Conservation (phyloP, 2,888 invertebrate species). For the Lasioglossum malachurum region DNA sequence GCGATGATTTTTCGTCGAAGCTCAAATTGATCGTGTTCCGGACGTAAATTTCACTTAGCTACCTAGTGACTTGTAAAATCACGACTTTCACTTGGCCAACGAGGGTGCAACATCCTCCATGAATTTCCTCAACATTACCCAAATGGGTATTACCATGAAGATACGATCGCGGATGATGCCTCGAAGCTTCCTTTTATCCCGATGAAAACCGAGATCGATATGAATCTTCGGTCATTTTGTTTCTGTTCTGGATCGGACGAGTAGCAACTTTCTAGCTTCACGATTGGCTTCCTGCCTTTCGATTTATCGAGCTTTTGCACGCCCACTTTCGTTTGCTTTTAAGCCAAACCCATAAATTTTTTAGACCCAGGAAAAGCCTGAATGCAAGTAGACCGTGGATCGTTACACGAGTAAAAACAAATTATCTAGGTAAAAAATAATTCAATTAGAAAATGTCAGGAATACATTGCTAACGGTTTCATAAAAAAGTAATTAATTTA, state of each 20-base stretch:
- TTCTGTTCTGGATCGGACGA: not conserved
- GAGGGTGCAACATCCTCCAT: not conserved
- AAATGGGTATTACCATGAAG: not conserved
- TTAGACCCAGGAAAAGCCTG: not conserved
- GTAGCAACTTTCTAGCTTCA: not conserved
- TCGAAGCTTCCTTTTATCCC: not conserved
- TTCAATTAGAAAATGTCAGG: not conserved
- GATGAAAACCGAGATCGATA: not conserved
- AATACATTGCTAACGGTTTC: not conserved
- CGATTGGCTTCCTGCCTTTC: slow-evolving; percentile 1
- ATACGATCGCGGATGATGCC: not conserved
- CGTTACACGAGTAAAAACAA: no score
- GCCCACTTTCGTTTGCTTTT: not conserved
- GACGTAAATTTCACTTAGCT: slow-evolving; percentile 30
- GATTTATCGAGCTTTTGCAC: not conserved
- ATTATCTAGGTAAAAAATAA: no score
- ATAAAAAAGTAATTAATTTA: not conserved
- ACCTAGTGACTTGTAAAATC: slow-evolving; percentile 11
- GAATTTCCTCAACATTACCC: not conserved
- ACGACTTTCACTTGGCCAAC: slow-evolving; percentile 16
- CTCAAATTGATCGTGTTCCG: slow-evolving; percentile 13
- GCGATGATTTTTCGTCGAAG: not conserved
- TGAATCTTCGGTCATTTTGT: not conserved
- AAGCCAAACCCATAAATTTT: not conserved
- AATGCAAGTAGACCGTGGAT: not conserved